phyloP scores from a whole-genome alignment of 1,140 invertebrate species.

The Drosophila sechellia region DNA sequence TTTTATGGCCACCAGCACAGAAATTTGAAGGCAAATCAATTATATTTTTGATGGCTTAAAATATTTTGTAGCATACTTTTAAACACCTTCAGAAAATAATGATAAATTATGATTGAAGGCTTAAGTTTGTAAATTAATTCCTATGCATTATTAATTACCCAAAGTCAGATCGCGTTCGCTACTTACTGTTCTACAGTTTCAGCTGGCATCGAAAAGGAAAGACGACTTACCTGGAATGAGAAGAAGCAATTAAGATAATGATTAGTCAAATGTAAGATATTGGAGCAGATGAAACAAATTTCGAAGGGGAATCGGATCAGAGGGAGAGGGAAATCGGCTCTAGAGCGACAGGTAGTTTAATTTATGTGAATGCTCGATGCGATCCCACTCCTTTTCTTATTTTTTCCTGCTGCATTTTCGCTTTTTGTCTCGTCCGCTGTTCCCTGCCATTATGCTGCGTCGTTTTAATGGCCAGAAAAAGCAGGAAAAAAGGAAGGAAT shows the following conservation, averaged over 20 bases:
- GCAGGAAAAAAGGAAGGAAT: slow-evolving; percentile 11
- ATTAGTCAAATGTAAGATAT: slow-evolving; percentile 65
- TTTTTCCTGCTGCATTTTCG: slow-evolving; percentile 42
- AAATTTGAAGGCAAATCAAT: no score
- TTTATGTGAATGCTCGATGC: slow-evolving; percentile 65
- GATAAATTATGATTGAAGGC: no score
- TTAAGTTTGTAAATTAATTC: no score
- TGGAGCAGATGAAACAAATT: slow-evolving; percentile 67
- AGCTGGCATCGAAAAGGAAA: slow-evolving; percentile 2
- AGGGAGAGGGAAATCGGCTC: slow-evolving; percentile 22
- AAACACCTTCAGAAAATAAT: no score
- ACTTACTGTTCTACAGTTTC: slow-evolving; percentile 22
- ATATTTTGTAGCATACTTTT: no score
- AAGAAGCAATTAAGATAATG: slow-evolving; percentile 52
- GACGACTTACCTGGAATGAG: slow-evolving; percentile 71
- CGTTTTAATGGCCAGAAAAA: slow-evolving; percentile 73
- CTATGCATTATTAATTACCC: no score
- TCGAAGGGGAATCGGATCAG: slow-evolving; percentile 16
- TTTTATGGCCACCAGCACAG: not conserved
- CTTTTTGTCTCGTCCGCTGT: slow-evolving; percentile 55
- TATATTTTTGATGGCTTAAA: no score
- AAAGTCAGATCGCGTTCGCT: no score
- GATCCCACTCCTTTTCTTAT: slow-evolving; percentile 24
- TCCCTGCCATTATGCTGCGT: slow-evolving; percentile 81
- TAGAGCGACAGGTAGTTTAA: slow-evolving; percentile 80